These are phyloP conservation scores for Pseudochromis fuscus DNA, from an alignment of 2,797 vertebrate genomes.

Conservation along the genomic window DNA sequence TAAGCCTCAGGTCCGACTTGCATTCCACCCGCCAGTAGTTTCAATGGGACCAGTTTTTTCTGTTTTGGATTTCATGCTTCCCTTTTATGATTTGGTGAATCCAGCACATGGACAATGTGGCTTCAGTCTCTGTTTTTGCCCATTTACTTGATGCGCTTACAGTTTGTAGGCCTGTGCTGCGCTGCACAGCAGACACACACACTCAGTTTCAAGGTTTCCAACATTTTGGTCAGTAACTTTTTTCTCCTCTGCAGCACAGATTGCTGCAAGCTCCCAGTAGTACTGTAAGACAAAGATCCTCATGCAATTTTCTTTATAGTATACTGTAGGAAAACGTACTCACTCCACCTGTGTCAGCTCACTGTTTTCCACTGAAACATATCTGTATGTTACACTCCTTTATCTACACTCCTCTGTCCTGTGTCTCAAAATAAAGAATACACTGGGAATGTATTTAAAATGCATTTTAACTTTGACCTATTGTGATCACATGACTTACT, in stretches of 20 bases:
- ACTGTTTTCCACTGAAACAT: conserved; percentile 25
- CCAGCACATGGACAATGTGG: background rate
- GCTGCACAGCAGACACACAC: conserved; percentile 17
- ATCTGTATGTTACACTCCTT: conserved; percentile 25
- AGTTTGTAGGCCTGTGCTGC: background rate
- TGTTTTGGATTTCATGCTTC: conserved; percentile 22
- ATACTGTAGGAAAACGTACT: conserved; percentile 4
- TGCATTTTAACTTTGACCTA: conserved; percentile 1
- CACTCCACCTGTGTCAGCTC: conserved; percentile 11
- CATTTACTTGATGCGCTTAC: background rate
- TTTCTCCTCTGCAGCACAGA: background rate
- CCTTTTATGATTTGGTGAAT: conserved; percentile 16
- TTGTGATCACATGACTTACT: background rate
- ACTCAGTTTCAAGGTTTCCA: conserved; percentile 16
- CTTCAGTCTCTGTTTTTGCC: conserved; percentile 33
- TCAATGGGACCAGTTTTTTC: conserved; percentile 66
- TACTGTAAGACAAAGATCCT: conserved; percentile 4
- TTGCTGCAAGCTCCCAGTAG: background rate
- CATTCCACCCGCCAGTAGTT: conserved; percentile 68
- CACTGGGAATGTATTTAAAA: conserved; percentile 18
- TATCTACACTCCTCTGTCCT: conserved; percentile 30
- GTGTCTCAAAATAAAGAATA: conserved; percentile 9
- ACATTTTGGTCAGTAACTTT: conserved; percentile 33
- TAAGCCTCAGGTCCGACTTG: conserved; percentile 36
- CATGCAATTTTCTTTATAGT: background rate